Conservation (phyloP, 2,888 invertebrate genomes). For the Troides aeacus region DNA sequence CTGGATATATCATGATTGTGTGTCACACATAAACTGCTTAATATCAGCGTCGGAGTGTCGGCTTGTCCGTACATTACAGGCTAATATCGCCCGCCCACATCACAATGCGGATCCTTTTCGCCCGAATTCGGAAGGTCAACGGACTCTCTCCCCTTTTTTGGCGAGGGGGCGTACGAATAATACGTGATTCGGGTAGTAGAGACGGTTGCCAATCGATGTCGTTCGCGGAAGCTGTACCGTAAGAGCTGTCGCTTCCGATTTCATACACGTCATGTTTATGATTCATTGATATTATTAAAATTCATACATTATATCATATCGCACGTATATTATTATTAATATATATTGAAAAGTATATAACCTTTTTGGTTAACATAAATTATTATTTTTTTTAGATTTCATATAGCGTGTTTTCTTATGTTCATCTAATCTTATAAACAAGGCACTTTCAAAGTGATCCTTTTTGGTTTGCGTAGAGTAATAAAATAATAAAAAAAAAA, state of each 20-base stretch:
- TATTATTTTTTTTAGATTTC: too few relatives aligned
- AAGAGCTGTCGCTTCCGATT: not conserved
- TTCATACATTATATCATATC: not conserved
- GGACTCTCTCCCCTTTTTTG: conserved; percentile 26
- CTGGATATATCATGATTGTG: not conserved
- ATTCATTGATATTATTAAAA: not conserved
- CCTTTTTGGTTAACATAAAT: too few relatives aligned
- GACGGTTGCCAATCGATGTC: conserved; percentile 1
- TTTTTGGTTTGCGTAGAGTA: too few relatives aligned
- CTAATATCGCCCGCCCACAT: conserved; percentile 8
- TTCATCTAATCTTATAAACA: too few relatives aligned
- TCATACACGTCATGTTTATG: not conserved
- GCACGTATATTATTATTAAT: not conserved
- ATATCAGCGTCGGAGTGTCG: conserved; percentile 11
- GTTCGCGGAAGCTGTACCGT: not conserved
- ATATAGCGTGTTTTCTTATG: too few relatives aligned
- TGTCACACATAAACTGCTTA: not conserved
- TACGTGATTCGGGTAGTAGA: conserved; percentile 6
- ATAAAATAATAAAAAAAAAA: too few relatives aligned
- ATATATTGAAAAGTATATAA: too few relatives aligned
- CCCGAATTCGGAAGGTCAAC: conserved; percentile 24
- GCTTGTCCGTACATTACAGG: not conserved
- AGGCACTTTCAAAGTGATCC: too few relatives aligned
- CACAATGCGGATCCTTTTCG: conserved; percentile 12
- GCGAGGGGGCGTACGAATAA: conserved; percentile 10